A percentile compares a stretch with the other conserved stretches of the same genome.
Evolutionary conservation across 2,113 vertebrate genomes (phyloP).

Genomic region (Semnornis frantzii): DNA sequence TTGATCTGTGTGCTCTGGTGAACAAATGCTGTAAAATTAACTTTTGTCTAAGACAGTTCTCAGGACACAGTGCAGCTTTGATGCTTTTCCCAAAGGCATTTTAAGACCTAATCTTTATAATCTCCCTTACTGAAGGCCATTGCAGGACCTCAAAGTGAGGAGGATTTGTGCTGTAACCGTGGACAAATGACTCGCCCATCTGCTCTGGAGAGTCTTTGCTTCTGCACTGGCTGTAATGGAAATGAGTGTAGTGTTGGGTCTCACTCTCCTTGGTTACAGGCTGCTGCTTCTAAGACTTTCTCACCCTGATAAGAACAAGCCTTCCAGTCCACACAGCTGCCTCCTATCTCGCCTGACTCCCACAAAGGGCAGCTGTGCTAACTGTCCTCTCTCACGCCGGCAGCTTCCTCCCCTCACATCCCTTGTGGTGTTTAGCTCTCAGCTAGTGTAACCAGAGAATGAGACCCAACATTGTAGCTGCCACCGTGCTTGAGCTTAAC

Average conservation of each 20-base stretch:
- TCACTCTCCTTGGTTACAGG: no score
- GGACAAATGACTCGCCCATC: not conserved
- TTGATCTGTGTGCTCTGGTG: not conserved
- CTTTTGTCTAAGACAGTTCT: not conserved
- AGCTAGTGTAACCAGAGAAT: no score
- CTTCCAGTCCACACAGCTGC: no score
- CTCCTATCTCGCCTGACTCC: no score
- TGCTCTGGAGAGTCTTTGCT: not conserved
- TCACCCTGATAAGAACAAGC: no score
- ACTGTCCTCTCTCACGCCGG: no score
- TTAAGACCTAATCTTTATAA: not conserved
- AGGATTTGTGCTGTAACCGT: not conserved
- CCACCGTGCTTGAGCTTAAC: not conserved
- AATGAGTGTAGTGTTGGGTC: no score
- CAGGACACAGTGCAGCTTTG: not conserved
- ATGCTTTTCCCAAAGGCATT: not conserved
- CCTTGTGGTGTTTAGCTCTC: no score
- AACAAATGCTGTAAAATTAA: not conserved
- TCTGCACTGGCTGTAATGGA: not conserved
- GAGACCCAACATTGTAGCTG: no score
- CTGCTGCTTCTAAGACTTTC: no score
- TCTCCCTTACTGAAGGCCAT: not conserved
- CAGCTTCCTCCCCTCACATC: no score
- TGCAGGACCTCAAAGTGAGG: not conserved
- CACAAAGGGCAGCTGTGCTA: no score